Base-by-base conservation (phyloP, 1,140 invertebrate species). In the Grapholita molesta region DNA sequence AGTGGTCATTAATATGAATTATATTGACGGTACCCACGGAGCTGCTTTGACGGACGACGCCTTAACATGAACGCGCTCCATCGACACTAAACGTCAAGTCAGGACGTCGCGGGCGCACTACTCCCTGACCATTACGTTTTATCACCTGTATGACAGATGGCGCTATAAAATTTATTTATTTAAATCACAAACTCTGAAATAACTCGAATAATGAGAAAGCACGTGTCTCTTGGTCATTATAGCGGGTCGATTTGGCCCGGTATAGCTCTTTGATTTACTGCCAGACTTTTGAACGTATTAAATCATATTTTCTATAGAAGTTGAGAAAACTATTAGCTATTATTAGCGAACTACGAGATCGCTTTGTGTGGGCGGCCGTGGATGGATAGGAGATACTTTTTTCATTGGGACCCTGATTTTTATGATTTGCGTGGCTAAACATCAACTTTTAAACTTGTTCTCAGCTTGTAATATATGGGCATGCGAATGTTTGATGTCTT, bases 311-410 rank as follows among this genome's bases (percentile, higher is more conserved):
- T 89, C 77, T 89, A 86, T 84, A 75, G 79, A 84, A 86, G 72
- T 84, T 80, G 80, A 86, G 84, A 87, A 85, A 90, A 91, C 85
- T 89, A 91, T 91, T 91, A 88, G 83, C 82, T 89, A 84, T 88
- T 88, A 86, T 86, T 86, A 77, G 83, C 81, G 78, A 84, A 83
- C 78, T 86, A 84, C 77, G 75, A 81, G 67, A 48, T 68, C 70
- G 77, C 70, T 82, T 85, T 89, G 80, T 88, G 77, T 77, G 78
- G 70, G 65, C 73, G 70, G 55, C 25, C 55, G 68, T 70, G 61
- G 57, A 52, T 66, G 68, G 70, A 79, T 71, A 61, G 68, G 72
- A 61, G 68, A 73, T 78, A 72, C 68, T 75, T 84, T 84, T 83
- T 85, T 79, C n/a, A 80, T 80, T 73, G 38, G 73, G 72, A 81